phyloP scores from a whole-genome alignment of 2,113 vertebrate species.

The Colius striatus region DNA sequence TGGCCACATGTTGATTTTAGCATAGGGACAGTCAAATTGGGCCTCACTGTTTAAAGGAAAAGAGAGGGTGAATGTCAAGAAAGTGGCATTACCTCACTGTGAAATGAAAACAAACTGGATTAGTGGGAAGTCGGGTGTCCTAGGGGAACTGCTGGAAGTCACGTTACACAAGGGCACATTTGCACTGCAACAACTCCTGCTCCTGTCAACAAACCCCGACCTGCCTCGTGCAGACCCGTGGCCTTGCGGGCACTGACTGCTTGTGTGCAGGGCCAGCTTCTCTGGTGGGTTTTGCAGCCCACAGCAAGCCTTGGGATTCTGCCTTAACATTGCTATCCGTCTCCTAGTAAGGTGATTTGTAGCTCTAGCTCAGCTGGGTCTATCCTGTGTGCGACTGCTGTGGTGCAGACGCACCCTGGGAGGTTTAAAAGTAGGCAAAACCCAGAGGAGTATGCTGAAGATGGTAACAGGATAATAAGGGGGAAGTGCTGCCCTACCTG shows the following conservation, averaged over 20 bases:
- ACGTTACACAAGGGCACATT: background rate
- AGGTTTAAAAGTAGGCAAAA: background rate
- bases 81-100: background rate
- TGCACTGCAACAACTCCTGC: background rate
- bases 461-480: background rate
- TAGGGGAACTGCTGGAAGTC: background rate
- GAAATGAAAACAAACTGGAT: background rate
- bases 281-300: background rate
- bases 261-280: background rate
- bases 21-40: background rate
- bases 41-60: background rate
- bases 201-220: background rate
- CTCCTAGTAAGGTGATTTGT: background rate
- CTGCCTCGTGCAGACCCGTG: rapidly evolving
- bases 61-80: background rate
- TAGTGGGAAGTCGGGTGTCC: background rate
- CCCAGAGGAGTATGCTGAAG: background rate
- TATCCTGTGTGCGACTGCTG: background rate
- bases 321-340: background rate
- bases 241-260: too few relatives aligned
- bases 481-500: background rate
- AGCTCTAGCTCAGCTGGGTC: background rate
- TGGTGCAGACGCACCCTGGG: background rate
- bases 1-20: background rate
- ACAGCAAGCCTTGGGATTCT: background rate